Conservation (phyloP, 1,140 invertebrate species). For the Calycopis cecrops region DNA sequence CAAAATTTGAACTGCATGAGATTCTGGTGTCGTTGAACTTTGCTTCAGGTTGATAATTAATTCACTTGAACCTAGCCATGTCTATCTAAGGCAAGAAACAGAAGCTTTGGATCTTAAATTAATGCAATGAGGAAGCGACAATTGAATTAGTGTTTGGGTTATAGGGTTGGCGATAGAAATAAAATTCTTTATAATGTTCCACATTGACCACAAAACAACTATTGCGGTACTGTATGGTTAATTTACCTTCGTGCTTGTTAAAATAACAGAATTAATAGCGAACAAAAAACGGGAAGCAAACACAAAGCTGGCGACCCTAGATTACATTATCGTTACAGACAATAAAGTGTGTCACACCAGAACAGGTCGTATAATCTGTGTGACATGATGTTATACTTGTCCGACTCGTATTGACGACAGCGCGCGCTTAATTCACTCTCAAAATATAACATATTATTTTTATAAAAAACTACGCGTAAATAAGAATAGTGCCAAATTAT, state of each 20-base stretch:
- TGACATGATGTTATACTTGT: conserved; percentile 35
- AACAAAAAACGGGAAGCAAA: conserved; percentile 26
- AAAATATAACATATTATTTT: conserved; percentile 10
- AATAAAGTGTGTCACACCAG: conserved; percentile 62
- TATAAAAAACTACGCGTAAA: conserved; percentile 1
- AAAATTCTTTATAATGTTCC: too few relatives aligned
- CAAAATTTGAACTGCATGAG: too few relatives aligned
- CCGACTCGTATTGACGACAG: conserved; percentile 17
- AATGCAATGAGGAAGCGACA: conserved; percentile 55
- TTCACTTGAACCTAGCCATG: conserved; percentile 20
- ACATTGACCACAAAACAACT: too few relatives aligned
- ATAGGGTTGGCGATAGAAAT: not conserved
- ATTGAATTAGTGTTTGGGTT: conserved; percentile 44
- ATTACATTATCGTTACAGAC: conserved; percentile 55
- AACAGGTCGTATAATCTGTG: conserved; percentile 53
- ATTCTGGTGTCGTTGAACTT: conserved; percentile 23
- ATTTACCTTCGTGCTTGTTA: too few relatives aligned
- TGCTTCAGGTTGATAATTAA: conserved; percentile 29
- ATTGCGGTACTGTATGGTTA: too few relatives aligned
- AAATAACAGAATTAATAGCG: conserved; percentile 1
- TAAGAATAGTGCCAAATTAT: not conserved
- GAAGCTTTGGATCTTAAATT: conserved; percentile 29
- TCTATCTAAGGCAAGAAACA: conserved; percentile 15
- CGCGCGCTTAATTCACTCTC: not conserved
- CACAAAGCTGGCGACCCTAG: conserved; percentile 51